phyloP scores from a whole-genome alignment of 2,888 invertebrate genomes.

The Adineta ricciae region DNA sequence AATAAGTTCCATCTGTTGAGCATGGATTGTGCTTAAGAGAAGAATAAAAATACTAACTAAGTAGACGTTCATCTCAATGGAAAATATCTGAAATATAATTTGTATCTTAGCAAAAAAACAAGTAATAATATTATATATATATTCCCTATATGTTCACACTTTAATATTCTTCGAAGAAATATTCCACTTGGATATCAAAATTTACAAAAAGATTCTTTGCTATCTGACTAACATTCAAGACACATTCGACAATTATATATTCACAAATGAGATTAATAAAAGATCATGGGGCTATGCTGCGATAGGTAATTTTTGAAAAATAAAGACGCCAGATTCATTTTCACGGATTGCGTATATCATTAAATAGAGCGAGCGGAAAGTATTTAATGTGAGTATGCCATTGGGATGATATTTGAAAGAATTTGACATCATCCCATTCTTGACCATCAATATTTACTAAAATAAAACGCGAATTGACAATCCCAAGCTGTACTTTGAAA shows the following conservation, averaged over 20 bases:
- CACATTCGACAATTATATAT: too few relatives aligned
- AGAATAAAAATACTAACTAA: background rate
- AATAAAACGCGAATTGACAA: constrained; percentile 39
- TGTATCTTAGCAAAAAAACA: background rate
- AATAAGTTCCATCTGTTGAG: background rate
- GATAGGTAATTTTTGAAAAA: too few relatives aligned
- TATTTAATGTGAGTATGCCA: constrained; percentile 98
- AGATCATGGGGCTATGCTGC: too few relatives aligned
- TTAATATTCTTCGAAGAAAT: too few relatives aligned
- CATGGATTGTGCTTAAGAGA: background rate
- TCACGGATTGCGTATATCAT: background rate
- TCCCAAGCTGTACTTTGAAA: background rate
- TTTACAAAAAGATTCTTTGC: too few relatives aligned
- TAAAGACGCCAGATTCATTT: background rate
- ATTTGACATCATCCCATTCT: constrained; percentile 92
- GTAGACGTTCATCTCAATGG: background rate
- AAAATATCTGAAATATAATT: background rate
- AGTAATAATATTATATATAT: too few relatives aligned
- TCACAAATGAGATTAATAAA: too few relatives aligned
- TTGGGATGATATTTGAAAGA: constrained; percentile 95
- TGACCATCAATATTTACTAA: constrained; percentile 89
- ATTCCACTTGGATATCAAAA: too few relatives aligned
- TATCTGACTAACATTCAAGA: too few relatives aligned
- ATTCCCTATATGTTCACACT: too few relatives aligned
- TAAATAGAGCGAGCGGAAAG: constrained; percentile 64